Percentiles rank a stretch among this genome's conserved stretches.
These are phyloP conservation scores for Meleagris gallopavo DNA, from an alignment of 2,113 vertebrate genomes.

Conservation along the genomic window DNA sequence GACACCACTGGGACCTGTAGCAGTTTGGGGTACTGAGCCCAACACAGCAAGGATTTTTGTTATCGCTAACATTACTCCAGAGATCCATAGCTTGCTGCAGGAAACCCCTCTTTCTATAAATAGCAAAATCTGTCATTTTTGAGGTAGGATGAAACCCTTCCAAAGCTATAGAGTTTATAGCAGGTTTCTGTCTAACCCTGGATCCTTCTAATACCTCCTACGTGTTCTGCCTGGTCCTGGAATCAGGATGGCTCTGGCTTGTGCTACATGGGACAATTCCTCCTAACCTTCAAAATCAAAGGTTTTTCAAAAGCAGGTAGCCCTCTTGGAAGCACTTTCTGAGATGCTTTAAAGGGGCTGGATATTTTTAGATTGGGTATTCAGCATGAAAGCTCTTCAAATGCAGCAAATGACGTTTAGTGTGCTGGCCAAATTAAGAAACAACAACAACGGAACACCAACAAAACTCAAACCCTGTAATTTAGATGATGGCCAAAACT, in stretches of 20 bases:
- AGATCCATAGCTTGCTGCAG: not conserved
- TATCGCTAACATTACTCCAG: not conserved
- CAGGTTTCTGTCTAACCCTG: not conserved
- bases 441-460: not conserved
- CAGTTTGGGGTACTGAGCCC: not conserved
- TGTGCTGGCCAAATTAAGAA: slow-evolving; percentile 26
- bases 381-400: slow-evolving; percentile 36
- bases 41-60: not conserved
- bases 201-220: not conserved
- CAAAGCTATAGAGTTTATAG: not conserved
- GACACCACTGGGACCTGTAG: not conserved
- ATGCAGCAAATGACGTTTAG: not conserved
- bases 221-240: rapidly evolving
- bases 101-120: not conserved
- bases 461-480: slow-evolving; percentile 8
- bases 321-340: not conserved
- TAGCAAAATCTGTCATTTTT: rapidly evolving
- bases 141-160: not conserved
- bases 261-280: not conserved
- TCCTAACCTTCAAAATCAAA: not conserved
- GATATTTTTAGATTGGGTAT: slow-evolving; percentile 25
- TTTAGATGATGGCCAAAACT: not conserved
- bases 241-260: not conserved
- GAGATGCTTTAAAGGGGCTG: not conserved
- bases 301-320: not conserved